Conservation (phyloP, 1,140 invertebrate genomes). For the Agrilus planipennis region DNA sequence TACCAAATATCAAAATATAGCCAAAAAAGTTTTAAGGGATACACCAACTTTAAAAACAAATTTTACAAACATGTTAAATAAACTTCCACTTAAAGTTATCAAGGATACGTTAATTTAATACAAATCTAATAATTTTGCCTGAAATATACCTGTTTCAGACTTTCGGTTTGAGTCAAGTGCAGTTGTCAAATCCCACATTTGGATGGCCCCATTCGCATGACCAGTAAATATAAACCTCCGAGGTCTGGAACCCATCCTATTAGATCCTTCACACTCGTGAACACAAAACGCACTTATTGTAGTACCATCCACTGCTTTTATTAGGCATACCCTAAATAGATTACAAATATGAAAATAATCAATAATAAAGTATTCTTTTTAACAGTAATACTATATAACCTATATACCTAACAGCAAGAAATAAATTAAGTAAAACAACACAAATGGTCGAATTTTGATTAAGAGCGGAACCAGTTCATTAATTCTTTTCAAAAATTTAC, state of each 20-base stretch:
- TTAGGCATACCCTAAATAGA: slow-evolving; percentile 74
- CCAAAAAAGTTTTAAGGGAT: too few relatives aligned
- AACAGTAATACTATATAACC: too few relatives aligned
- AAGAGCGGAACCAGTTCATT: too few relatives aligned
- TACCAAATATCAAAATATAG: slow-evolving; percentile 6
- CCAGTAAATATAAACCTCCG: slow-evolving; percentile 89
- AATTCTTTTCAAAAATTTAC: too few relatives aligned
- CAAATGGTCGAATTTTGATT: too few relatives aligned
- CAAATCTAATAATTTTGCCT: not conserved
- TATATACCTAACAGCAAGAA: too few relatives aligned
- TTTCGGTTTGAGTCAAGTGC: slow-evolving; percentile 73
- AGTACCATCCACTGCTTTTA: slow-evolving; percentile 88
- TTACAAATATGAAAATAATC: too few relatives aligned
- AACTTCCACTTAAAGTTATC: not conserved
- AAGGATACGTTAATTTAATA: not conserved
- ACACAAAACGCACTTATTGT: slow-evolving; percentile 92
- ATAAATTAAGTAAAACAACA: too few relatives aligned
- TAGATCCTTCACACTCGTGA: slow-evolving; percentile 92
- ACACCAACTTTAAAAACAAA: too few relatives aligned
- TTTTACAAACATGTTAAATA: too few relatives aligned
- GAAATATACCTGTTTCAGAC: slow-evolving; percentile 45
- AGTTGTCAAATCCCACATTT: slow-evolving; percentile 98
- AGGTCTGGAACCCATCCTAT: slow-evolving; percentile 81
- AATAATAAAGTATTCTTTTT: too few relatives aligned
- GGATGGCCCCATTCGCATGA: slow-evolving; percentile 86